Base-by-base conservation (phyloP, 2,113 vertebrate genomes). In the Callocephalon fimbriatum region DNA sequence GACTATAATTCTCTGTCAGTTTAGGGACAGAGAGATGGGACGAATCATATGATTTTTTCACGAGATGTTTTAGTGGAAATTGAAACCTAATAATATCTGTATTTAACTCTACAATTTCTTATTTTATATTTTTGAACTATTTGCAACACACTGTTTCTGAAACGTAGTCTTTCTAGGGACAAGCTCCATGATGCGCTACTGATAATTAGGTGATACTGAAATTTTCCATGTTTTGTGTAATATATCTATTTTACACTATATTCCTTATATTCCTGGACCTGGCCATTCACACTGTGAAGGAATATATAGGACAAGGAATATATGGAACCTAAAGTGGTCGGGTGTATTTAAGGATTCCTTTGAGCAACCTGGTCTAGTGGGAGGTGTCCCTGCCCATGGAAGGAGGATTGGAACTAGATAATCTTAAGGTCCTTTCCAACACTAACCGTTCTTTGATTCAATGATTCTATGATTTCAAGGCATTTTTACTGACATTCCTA, bases 31-130 rank as follows among this genome's bases (percentile, higher is more conserved):
- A 65, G 22, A 85, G 40, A 79, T 74, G 5, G 42, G 35, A 78
- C 78, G 38, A 73, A 71, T 65, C 78, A 75, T 9, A 88, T 74
- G 13, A 90, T 38, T 92, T 95, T 83, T 95, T 92, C 78, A 88
- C 83, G 42, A 90, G 45, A 38, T 13, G 27, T 73, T 88, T 88
- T 76, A 90, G 42, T 32, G 9, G 65, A 79, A 22, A 77, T 48
- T 83, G 78, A 70, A 73, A 80, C 68, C 27, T 56, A 86, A 51
- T 12, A 86, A 48, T 40, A 75, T 50, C 54, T 27, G 7, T n/a
- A 86, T 90, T 95, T 75, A 87, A 84, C 5, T 23, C 32, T 38
- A 16, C 31, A n/a, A 68, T 78, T 71, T 67, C 10, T 75, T 65
- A 61, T 91, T 83, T 86, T 65, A 42, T 63, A 50, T 62, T 92